Base-by-base conservation (phyloP, 2,113 vertebrate genomes). In the Falco punctatus region DNA sequence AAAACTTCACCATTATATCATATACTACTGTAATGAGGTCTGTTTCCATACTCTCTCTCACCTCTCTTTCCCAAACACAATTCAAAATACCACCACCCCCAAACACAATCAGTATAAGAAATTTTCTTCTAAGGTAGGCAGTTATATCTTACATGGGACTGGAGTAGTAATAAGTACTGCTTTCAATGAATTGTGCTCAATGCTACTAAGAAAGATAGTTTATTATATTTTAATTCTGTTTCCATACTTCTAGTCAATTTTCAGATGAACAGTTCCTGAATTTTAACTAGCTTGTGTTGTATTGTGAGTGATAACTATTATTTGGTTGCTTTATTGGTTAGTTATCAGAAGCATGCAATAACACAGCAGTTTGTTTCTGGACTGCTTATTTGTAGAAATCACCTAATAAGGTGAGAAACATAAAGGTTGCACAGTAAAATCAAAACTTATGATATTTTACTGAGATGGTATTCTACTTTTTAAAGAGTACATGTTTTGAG, bases 11-110 rank as follows among this genome's bases (percentile, higher is more conserved):
- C 62, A 15, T 44, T 72, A 11, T 10, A 35, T 57, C 21, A 32
- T 40, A 28, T 13, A 28, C 15, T 44, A 11, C 49, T 44, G 7
- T 40, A 28, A 15, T 59, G 20, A 80, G 23, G 1, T 51, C 38
- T 57, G 13, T 44, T 58, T 67, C 38, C 15, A 10, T 49, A 28
- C 4, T 38, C 1, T 38, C 4, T 71, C 44, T 70, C 3, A 1
- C 4, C 15, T 66, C 35, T 67, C 10, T 86, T 35, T 71, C 30
- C 6, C 10, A 51, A 86, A 30, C 22, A 3, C 15, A 79, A 73
- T 48, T 3, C 15, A 71, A 87, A 85, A 3, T 26, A 42, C 15
- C 8, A 0, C 6, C 7, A 1, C 2, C 6, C 2, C 8, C 3
- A 33, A 23, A 40, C 2, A 28, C 13, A 33, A 82, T n/a, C 54